Base-by-base conservation (phyloP, 2,797 vertebrate species). In the Cryptoprocta ferox region DNA sequence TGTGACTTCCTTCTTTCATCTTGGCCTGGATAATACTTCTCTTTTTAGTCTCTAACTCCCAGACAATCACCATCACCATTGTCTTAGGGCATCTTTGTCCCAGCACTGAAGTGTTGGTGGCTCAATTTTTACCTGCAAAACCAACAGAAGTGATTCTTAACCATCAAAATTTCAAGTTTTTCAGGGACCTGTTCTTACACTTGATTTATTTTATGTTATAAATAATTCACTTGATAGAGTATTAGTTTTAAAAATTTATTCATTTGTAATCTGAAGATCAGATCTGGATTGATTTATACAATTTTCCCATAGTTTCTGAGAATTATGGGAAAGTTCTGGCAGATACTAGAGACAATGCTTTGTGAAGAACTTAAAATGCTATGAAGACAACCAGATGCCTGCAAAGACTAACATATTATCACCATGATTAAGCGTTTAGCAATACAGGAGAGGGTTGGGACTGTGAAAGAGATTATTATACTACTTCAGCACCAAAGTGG, bases 31-130 rank as follows among this genome's bases (percentile, higher is more conserved):
- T 53, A 30, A 26, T 12, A n/a, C 2, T 65, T 96, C 10, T 70
- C 12, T 13, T 53, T 61, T 78, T 39, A n/a, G 8, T 35, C 32
- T 56, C 35, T 59, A 39, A 63, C 1, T 66, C 9, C 21, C 15
- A 30, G 6, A n/a, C 0, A 26, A 4, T 66, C 6, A 28, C 7
- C 1, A 63, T 1, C 5, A 42, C 1, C 1, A 1, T 30, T 5
- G 21, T 26, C 11, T 56, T 50, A 14, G 12, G 12, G 15, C 13
- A 61, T 70, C 16, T 66, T 84, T 15, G 35, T 65, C 13, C 16
- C 3, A 9, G 6, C 21, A 26, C 13, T 61, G 11, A 79, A 75
- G 5, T 48, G 32, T 1, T 24, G 3, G 2, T 78, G 15, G 5
- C 2, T 50, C 16, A 18, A 70, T 84, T 95, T 94, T 13, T 42